phyloP scores from a whole-genome alignment of 2,888 invertebrate genomes.

The Tetramorium bicarinatum region DNA sequence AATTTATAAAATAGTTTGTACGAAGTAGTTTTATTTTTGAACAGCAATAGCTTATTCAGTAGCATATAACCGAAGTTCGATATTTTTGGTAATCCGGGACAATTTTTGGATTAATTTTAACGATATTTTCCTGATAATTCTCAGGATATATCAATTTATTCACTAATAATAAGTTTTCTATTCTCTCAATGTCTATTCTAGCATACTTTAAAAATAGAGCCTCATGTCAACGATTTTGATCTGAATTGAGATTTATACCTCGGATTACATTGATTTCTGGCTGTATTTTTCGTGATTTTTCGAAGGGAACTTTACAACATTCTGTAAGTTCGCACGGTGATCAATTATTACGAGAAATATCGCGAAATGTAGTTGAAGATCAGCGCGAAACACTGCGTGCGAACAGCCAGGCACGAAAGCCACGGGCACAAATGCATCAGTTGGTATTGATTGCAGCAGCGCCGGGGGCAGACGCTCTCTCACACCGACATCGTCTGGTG shows the following conservation, averaged over 20 bases:
- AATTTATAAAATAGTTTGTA: constrained; percentile 9
- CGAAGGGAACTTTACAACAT: not conserved
- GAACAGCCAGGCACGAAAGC: constrained; percentile 46
- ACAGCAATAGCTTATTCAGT: not conserved
- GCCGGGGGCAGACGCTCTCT: constrained; percentile 54
- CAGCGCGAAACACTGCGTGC: constrained; percentile 40
- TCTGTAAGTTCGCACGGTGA: not conserved
- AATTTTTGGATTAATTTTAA: constrained; percentile 4
- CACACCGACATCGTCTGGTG: constrained; percentile 43
- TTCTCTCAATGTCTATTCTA: constrained; percentile 4
- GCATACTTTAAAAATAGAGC: not conserved
- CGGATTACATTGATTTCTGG: not conserved
- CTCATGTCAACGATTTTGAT: not conserved
- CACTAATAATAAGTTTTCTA: not conserved
- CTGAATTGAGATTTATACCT: not conserved
- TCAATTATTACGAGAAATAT: constrained; percentile 9
- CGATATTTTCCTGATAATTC: not conserved
- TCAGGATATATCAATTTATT: not conserved
- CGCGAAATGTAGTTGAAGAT: constrained; percentile 29
- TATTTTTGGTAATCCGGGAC: not conserved
- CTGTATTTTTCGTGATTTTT: not conserved
- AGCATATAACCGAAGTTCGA: not conserved
- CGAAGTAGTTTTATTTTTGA: not conserved
- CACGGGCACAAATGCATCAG: constrained; percentile 53
- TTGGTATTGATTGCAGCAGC: constrained; percentile 55